A percentile compares a stretch with the other conserved stretches of the same genome.
phyloP scores from a whole-genome alignment of 2,888 invertebrate species.

The Neuroscelio doddi region DNA sequence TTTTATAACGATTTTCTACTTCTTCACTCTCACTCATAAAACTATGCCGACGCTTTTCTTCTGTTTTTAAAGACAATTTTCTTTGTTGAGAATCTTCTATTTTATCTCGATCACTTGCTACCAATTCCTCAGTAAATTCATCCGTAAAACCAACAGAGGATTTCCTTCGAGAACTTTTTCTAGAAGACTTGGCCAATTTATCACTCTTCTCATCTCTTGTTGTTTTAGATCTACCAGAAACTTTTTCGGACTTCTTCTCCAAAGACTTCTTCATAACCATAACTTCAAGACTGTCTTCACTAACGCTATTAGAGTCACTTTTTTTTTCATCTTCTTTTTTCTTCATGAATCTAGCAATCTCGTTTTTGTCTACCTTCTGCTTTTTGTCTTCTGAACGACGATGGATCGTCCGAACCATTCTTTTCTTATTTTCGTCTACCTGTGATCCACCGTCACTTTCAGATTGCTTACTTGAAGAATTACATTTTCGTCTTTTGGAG shows the following conservation, averaged over 20 bases:
- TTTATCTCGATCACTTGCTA: conserved; percentile 19
- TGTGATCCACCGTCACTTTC: conserved; percentile 36
- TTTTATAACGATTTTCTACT: conserved; percentile 46
- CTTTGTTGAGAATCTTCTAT: conserved; percentile 24
- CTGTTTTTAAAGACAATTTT: conserved; percentile 20
- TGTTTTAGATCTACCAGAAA: conserved; percentile 58
- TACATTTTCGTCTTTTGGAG: conserved; percentile 55
- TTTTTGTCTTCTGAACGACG: conserved; percentile 51
- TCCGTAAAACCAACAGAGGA: conserved; percentile 46
- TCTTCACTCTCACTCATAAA: conserved; percentile 15
- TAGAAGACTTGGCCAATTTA: conserved; percentile 50
- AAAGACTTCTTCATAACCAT: conserved; percentile 63
- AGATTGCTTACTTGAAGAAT: conserved; percentile 73
- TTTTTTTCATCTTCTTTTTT: conserved; percentile 54
- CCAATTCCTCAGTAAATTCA: conserved; percentile 10
- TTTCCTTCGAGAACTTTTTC: conserved; percentile 58
- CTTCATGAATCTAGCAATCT: conserved; percentile 17
- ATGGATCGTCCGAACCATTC: neutral
- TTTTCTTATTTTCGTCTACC: conserved; percentile 19
- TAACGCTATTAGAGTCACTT: conserved; percentile 55
- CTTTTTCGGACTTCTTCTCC: conserved; percentile 63
- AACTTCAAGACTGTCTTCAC: conserved; percentile 68
- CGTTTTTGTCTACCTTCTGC: conserved; percentile 20
- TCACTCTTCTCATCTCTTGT: conserved; percentile 57
- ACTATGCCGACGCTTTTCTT: conserved; percentile 2